phyloP scores from a whole-genome alignment of 2,888 invertebrate genomes.

The Chloroclystis v-ata region DNA sequence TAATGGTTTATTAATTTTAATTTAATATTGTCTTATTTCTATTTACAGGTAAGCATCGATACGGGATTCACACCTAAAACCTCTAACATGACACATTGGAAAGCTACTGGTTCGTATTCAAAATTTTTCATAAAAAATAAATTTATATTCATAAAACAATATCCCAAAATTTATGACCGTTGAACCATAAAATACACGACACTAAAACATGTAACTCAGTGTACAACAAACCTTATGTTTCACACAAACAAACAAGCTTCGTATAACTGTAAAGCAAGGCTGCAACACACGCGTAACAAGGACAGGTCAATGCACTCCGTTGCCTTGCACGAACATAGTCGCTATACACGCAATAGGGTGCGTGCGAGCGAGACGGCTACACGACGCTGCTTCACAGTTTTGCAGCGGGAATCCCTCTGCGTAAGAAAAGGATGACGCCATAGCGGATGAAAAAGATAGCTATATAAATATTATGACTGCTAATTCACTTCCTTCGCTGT shows the following conservation, averaged over 20 bases:
- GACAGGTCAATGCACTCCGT: slow-evolving; percentile 77
- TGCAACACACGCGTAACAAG: slow-evolving; percentile 72
- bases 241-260: slow-evolving; percentile 56
- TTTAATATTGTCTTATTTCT: too few relatives aligned
- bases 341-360: slow-evolving; percentile 40
- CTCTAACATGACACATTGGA: slow-evolving; percentile 26
- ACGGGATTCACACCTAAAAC: slow-evolving; percentile 12
- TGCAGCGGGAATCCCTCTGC: slow-evolving; percentile 45
- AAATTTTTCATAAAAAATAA: slow-evolving; percentile 4
- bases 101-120: slow-evolving; percentile 28
- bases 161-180: slow-evolving; percentile 17
- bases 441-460: slow-evolving; percentile 55
- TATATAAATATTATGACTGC: slow-evolving; percentile 76
- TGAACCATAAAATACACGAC: slow-evolving; percentile 25
- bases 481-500: slow-evolving; percentile 76
- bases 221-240: slow-evolving; percentile 66
- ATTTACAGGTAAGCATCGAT: slow-evolving; percentile 42
- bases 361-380: slow-evolving; percentile 44
- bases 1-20: too few relatives aligned
- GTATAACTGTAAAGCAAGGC: slow-evolving; percentile 76
- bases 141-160: slow-evolving; percentile 18
- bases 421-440: slow-evolving; percentile 64
- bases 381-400: slow-evolving; percentile 43
- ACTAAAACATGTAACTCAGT: slow-evolving; percentile 38
- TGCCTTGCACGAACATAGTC: slow-evolving; percentile 69